Evolutionary conservation across 2,113 vertebrate genomes (phyloP), one percentile per base, ranked within the genome.

Genomic region (Acanthochromis polyacanthus): DNA sequence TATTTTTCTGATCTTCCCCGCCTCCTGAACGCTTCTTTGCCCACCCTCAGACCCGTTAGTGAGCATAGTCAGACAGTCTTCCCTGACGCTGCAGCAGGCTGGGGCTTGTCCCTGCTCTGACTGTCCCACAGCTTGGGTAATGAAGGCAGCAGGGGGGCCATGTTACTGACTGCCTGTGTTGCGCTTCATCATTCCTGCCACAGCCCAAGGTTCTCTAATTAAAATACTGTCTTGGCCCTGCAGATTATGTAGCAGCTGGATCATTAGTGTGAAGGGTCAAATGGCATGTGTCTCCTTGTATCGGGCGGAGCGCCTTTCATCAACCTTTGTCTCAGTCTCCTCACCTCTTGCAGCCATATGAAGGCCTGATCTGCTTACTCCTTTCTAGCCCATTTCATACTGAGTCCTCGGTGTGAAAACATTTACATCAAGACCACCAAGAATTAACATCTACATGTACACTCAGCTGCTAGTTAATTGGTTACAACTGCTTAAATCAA

Each of bases 171-270:
- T 80, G 20, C 58, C 64, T 72, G 81, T 61, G 72, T 76, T 81
- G 70, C 4, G 66, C 89, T 86, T 88, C 70, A 86, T 92, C 81
- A 88, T 84, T 84, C 78, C 68, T 76, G 84, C 86, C 61, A 69
- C 80, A 78, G 84, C 70, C 73, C 76, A 85, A 77, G 84, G 80
- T 91, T 82, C 78, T 79, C 80, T 92, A 93, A 93, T 92, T 90
- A 91, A 90, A 85, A 88, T 83, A 43, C 61, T 11, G 50, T 81
- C 69, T 80, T 67, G 65, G 82, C 84, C 85, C 68, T 46, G 65
- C 87, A 90, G 80, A 91, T 92, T 89, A 88, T 73, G 72, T 68
- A 91, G 88, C 91, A 89, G 92, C 90, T 92, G 89, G 88, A 90
- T 91, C 89, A 91, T 93, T 92, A 93, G 82, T 50, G 51, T 66